A percentile compares a stretch with the other conserved stretches of the same genome.
Conservation (phyloP, 2,888 invertebrate species). For the Sphinx pinastri region DNA sequence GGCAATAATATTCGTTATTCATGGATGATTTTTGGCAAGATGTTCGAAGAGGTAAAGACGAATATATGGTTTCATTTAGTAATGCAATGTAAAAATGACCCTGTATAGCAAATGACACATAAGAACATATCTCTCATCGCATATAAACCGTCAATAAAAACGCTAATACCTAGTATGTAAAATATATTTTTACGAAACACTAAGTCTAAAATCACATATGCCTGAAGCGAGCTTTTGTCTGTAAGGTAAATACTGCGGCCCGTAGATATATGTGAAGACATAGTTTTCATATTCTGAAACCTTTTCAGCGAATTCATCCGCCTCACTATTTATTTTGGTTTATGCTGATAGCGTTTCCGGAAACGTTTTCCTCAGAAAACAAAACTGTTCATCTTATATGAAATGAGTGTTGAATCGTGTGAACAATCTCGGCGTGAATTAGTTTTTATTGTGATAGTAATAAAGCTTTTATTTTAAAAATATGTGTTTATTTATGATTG, state of each 20-base stretch:
- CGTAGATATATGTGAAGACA: slow-evolving; percentile 11
- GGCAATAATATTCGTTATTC: too few species aligned
- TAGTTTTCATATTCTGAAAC: slow-evolving; percentile 13
- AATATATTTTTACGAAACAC: slow-evolving; percentile 11
- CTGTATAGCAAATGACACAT: too few species aligned
- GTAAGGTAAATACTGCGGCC: slow-evolving; percentile 18
- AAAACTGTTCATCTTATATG: too few species aligned
- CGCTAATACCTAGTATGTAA: background rate
- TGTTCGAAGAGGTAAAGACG: too few species aligned
- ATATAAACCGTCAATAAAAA: background rate
- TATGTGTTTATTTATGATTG: too few species aligned
- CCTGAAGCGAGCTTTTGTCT: slow-evolving; percentile 21
- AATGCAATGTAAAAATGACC: too few species aligned
- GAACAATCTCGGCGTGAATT: too few species aligned
- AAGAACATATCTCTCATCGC: background rate
- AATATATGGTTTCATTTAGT: too few species aligned
- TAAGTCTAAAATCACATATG: slow-evolving; percentile 21
- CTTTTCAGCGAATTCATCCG: slow-evolving; percentile 25
- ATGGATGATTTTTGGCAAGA: too few species aligned
- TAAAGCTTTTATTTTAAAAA: too few species aligned
- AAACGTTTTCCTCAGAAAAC: background rate
- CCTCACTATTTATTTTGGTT: slow-evolving; percentile 34
- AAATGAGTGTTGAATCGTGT: too few species aligned
- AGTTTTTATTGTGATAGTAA: too few species aligned
- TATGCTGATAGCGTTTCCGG: slow-evolving; percentile 34